Conservation (phyloP, 2,797 vertebrate species). For the Acanthurus tractus region DNA sequence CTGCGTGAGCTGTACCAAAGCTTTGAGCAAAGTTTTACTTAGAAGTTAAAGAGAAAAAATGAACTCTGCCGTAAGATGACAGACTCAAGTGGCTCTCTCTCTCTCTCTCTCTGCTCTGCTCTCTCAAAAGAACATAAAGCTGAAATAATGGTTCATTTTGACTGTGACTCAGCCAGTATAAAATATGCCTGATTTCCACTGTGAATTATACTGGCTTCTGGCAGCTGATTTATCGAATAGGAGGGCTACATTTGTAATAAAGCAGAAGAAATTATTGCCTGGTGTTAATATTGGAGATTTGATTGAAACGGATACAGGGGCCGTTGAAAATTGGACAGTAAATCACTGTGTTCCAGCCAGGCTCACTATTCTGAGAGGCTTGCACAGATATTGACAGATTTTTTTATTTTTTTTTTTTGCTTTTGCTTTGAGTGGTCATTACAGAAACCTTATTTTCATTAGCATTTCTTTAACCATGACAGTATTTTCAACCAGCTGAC, state of each 20-base stretch:
- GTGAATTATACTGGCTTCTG: constrained; percentile 72
- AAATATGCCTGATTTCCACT: constrained; percentile 77
- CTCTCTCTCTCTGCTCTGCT: constrained; percentile 24
- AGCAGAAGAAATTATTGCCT: constrained; percentile 78
- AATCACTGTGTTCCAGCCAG: constrained; percentile 74
- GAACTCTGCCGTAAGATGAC: constrained; percentile 3
- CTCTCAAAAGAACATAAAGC: constrained; percentile 52
- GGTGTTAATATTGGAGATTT: constrained; percentile 82
- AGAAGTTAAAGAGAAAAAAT: constrained; percentile 23
- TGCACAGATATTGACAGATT: constrained; percentile 77
- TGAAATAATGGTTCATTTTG: constrained; percentile 75
- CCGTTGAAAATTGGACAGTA: constrained; percentile 78
- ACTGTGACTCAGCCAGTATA: constrained; percentile 70
- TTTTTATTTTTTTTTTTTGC: constrained; percentile 66
- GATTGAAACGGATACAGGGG: constrained; percentile 82
- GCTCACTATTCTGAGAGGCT: constrained; percentile 61
- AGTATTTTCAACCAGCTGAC: constrained; percentile 38
- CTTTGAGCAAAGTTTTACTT: constrained; percentile 34
- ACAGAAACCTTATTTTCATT: constrained; percentile 78
- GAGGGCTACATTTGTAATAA: constrained; percentile 78
- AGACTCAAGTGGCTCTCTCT: constrained; percentile 37
- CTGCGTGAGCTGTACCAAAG: constrained; percentile 13
- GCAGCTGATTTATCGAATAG: constrained; percentile 76
- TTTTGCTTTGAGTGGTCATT: constrained; percentile 76
- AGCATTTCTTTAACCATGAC: constrained; percentile 59